Base-by-base conservation (phyloP, 2,888 invertebrate genomes). In the Cataglyphis albicans region DNA sequence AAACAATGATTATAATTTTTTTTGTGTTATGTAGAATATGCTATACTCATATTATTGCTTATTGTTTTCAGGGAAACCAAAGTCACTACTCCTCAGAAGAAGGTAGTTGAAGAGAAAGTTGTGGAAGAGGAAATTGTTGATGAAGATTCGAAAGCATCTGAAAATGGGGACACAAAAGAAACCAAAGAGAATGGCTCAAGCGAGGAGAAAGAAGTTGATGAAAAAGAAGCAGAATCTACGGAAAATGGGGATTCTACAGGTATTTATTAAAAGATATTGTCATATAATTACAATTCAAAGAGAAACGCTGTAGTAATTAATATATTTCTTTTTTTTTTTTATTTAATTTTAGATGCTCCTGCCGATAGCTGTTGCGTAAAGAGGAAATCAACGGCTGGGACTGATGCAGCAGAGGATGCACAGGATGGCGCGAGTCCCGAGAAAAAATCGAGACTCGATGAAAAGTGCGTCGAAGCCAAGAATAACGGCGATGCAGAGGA, bases 381-480 rank as follows among this genome's bases (percentile, higher is more conserved):
- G 95, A 97, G 97, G 96, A 97, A 97, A 96, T 97, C 97, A 78
- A 95, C 95, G 29, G 95, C 96, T 52, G 70, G 84, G 41, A 92
- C 84, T 10, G 94, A 94, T 64, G 89, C 91, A 64, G 90, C 89
- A 68, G 93, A 93, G 76, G 93, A 92, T 75, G 91, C 93, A 10
- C 93, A 94, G 41, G 97, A 97, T 87, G 97, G 96, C 89, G 96
- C 95, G 67, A 96, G 96, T 84, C 97, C 97, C 10, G 97, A 97
- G 92, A 97, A 97, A 95, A 97, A 97, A 92, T 96, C 96, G 87
- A 97, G 97, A 95, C 95, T 97, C 80, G 96, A 96, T 18, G 97
- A 97, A 68, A 96, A 96, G 86, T 85, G 92, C n/a, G 96, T 96
- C 18, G 96, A 96, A 91, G 95, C 95, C 44, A 95, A 95, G 89